These are phyloP conservation scores for Leucosticte australis DNA, from an alignment of 2,113 vertebrate genomes.

Conservation along the genomic window DNA sequence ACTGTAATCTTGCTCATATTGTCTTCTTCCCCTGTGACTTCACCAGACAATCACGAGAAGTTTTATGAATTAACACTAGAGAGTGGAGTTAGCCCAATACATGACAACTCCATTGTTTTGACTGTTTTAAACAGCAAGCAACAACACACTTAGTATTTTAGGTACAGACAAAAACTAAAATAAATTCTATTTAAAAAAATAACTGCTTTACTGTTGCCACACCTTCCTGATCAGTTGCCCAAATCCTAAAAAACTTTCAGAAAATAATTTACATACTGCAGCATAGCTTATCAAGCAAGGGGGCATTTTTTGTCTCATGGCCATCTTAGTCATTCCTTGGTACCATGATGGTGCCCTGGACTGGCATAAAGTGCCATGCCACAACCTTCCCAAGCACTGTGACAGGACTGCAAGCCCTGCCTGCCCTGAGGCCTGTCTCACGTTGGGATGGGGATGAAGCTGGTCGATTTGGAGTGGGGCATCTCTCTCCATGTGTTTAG, in stretches of 20 bases:
- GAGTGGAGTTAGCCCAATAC: not conserved
- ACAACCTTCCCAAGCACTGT: not conserved
- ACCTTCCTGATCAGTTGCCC: not conserved
- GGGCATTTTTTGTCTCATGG: not conserved
- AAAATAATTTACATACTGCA: slow-evolving; percentile 3
- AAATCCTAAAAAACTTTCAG: slow-evolving; percentile 11
- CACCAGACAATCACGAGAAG: not conserved
- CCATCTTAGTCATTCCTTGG: not conserved
- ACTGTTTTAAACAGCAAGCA: not conserved
- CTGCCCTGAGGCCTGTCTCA: slow-evolving; percentile 32
- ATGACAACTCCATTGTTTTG: not conserved
- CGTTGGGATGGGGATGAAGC: slow-evolving; percentile 75
- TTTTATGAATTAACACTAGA: not conserved
- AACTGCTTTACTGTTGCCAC: not conserved
- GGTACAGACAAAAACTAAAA: not conserved
- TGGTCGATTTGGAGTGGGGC: slow-evolving; percentile 70
- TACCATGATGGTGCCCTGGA: not conserved
- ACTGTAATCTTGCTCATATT: not conserved
- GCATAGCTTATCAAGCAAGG: slow-evolving; percentile 7
- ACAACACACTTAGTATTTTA: not conserved
- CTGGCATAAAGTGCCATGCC: not conserved
- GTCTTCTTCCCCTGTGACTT: not conserved
- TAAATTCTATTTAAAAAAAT: slow-evolving; percentile 45
- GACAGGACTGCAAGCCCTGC: not conserved
- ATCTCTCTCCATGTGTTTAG: slow-evolving; percentile 81